Evolutionary conservation across 2,113 vertebrate species (phyloP), one percentile per base, ranked within the genome.

Genomic region (Carollia perspicillata): DNA sequence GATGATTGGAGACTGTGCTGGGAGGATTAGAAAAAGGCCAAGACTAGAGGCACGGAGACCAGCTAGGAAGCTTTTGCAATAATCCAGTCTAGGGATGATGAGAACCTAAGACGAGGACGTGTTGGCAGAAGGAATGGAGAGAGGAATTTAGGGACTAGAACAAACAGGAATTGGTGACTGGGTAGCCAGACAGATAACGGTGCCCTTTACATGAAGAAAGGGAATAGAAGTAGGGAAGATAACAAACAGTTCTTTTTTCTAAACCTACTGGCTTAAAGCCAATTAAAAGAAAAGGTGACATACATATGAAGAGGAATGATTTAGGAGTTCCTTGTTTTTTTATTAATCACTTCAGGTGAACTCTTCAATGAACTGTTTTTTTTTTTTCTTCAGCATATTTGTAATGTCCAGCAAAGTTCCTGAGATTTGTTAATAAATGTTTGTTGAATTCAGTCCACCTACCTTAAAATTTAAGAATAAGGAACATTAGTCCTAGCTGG

Each of bases 391-490:
- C 40, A 60, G 8, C 55, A 63, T 65, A 88, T 88, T 60, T 23
- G 11, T 77, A 88, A 77, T 92, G 51, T 2, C 8, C 28, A 65
- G 37, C 60, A 92, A 30, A 94, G 66, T 89, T 94, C 40, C 71
- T 84, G 37, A 63, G 35, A 60, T 49, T 17, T 7, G 26, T 78
- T 37, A 83, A 37, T 88, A 91, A 88, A 42, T 86, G 28, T 78
- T 84, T 85, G 23, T 93, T 86, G 68, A 90, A 86, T 87, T 95
- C 37, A 93, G 28, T 37, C 65, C 30, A 58, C 44, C 23, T 88
- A 68, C 40, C 42, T 91, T 84, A 96, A 89, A 72, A 23, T 35
- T 92, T 49, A 42, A 88, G 40, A 55, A 55, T 28, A 51, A 44
- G 47, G 30, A 84, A 37, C 2, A 22, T 65, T 88, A 60, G 58